A percentile compares a stretch with the other conserved stretches of the same genome.
These are phyloP conservation scores for Eciton burchellii DNA, from an alignment of 1,140 invertebrate species.

Conservation along the genomic window DNA sequence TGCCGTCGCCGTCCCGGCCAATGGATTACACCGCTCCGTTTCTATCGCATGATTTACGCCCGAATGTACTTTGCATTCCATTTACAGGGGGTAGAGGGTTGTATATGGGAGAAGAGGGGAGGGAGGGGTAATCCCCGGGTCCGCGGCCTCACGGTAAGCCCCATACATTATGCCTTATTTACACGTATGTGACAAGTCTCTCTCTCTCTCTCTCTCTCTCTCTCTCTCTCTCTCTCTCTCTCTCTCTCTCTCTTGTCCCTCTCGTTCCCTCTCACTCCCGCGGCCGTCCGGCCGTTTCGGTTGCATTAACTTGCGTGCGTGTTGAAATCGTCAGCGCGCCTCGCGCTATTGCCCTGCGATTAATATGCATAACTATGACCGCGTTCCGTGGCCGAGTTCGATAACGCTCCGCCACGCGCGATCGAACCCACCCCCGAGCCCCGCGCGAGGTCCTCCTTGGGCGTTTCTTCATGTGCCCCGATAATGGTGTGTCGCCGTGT, in stretches of 20 bases:
- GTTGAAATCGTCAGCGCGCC: conserved; percentile 48
- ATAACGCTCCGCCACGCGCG: conserved; percentile 44
- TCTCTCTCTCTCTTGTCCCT: too few relatives aligned
- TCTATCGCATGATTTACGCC: conserved; percentile 68
- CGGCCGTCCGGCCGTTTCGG: too few relatives aligned
- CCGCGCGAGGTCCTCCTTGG: conserved; percentile 1
- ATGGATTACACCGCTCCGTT: conserved; percentile 67
- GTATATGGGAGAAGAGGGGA: background rate
- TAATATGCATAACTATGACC: conserved; percentile 55
- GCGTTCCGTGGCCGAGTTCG: conserved; percentile 1
- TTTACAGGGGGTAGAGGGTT: conserved; percentile 31
- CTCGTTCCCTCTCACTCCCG: too few relatives aligned
- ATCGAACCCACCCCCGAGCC: too few relatives aligned
- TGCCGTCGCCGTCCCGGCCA: conserved; percentile 46
- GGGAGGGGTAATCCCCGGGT: conserved; percentile 47
- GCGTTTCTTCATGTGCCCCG: conserved; percentile 5
- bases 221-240: too few relatives aligned
- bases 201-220: background rate
- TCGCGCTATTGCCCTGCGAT: conserved; percentile 45
- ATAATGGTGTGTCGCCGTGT: conserved; percentile 24
- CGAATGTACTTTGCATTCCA: conserved; percentile 68
- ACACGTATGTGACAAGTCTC: conserved; percentile 58
- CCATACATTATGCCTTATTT: conserved; percentile 62
- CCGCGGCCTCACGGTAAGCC: conserved; percentile 36
- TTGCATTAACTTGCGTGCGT: conserved; percentile 47